Evolutionary conservation across 2,888 invertebrate genomes (phyloP), one percentile per base, ranked within the genome.

Genomic region (Chymomyza amoena): DNA sequence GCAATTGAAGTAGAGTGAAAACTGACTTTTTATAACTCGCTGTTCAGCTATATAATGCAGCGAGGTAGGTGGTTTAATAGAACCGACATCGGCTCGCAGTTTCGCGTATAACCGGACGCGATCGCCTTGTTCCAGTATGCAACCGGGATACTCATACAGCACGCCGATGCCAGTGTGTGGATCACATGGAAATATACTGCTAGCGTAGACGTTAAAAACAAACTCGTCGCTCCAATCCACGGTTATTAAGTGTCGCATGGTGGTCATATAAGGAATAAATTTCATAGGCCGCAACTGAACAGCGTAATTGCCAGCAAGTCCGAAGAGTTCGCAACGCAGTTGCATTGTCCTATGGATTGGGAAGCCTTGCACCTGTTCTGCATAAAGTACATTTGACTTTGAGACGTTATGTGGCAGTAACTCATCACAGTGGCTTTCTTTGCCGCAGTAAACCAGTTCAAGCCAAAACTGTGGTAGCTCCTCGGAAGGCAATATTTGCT

Each of bases 161-260:
- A 96, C 96, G 0, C 95, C 93, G 15, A 97, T 94, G 0, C 96
- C 96, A 0, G 93, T 92, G 84, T 94, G 94, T 2, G 94, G 95
- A 80, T 96, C 96, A 91, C 97, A 97, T 0, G 96, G 97, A 89
- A 96, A 95, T 81, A 97, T 96, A 72, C 96, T 96, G 32, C 95
- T 94, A 0, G 96, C 96, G 90, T 96, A 96, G 2, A 97, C 96
- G 92, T 96, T 96, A 90, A 97, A 94, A 18, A 96, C 96, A 89
- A 96, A 97, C 89, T 96, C 95, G 78, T 96, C 95, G 65, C 96
- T 96, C 96, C 96, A 96, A 83, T 96, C 95, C 60, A 96, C 96
- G 64, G 80, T 89, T 6, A 91, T 79, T 67, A 90, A 84, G 2
- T 89, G 81, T 2, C 90, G 76, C 1, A 89, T 89, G 13, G 82